Conservation (phyloP, 2,888 invertebrate genomes). For the Pediacus dermestoides region DNA sequence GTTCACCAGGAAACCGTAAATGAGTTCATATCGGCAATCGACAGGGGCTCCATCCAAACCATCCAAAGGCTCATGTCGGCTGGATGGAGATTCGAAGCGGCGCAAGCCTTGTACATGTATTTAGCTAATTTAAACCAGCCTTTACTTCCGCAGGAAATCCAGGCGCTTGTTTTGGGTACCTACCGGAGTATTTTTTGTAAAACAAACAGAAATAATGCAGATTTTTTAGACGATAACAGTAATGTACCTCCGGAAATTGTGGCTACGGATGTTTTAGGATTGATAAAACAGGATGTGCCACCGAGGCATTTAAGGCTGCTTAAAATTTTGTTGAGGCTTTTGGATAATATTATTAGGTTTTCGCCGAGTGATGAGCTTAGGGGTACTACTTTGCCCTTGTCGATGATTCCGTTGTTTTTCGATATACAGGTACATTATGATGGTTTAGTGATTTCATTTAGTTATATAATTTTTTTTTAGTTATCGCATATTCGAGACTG, state of each 20-base stretch:
- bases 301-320: conserved; percentile 48
- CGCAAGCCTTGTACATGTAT: conserved; percentile 47
- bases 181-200: neutral
- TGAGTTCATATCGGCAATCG: conserved; percentile 28
- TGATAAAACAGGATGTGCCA: conserved; percentile 49
- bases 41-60: conserved; percentile 21
- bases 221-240: conserved; percentile 42
- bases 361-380: conserved; percentile 51
- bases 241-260: conserved; percentile 49
- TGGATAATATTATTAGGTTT: conserved; percentile 48
- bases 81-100: conserved; percentile 46
- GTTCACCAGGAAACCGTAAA: conserved; percentile 30
- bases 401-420: conserved; percentile 52
- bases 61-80: conserved; percentile 37
- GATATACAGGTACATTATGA: conserved; percentile 44
- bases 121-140: conserved; percentile 47
- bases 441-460: neutral
- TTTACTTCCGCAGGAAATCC: conserved; percentile 49
- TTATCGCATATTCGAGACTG: conserved; percentile 42
- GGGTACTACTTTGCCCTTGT: conserved; percentile 49
- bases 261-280: conserved; percentile 51
- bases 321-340: conserved; percentile 45
- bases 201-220: neutral
- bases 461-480: conserved; percentile 29
- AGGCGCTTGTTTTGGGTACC: conserved; percentile 51